These are phyloP conservation scores for Lasioglossum leucozonium DNA, from an alignment of 2,888 invertebrate species.

Conservation along the genomic window DNA sequence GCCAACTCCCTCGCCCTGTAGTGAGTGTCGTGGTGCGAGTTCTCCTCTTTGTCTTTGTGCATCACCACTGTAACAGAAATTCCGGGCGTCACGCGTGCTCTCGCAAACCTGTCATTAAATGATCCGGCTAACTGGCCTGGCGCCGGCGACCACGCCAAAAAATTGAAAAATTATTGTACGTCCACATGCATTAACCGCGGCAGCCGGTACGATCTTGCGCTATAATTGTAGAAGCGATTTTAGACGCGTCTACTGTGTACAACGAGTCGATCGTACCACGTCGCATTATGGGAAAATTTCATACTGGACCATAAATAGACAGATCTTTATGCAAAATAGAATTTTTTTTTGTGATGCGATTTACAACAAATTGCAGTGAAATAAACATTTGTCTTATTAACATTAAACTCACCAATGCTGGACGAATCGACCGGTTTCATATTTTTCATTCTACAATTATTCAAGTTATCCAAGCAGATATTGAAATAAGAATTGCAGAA, in stretches of 20 bases:
- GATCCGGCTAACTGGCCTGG: not conserved
- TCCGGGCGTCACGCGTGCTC: not conserved
- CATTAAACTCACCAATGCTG: too few relatives aligned
- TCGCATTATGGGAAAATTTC: not conserved
- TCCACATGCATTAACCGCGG: not conserved
- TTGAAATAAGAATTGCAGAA: too few relatives aligned
- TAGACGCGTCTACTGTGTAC: too few relatives aligned
- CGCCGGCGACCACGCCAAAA: not conserved
- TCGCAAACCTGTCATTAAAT: not conserved
- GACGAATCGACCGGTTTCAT: too few relatives aligned
- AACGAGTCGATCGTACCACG: not conserved
- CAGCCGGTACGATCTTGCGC: not conserved
- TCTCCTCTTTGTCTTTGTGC: slow-evolving; percentile 96
- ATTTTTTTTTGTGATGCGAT: too few relatives aligned
- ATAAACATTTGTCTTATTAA: too few relatives aligned
- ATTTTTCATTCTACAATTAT: too few relatives aligned
- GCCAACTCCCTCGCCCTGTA: slow-evolving; percentile 90
- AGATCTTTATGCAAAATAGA: too few relatives aligned
- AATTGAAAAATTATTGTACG: not conserved
- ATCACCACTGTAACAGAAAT: slow-evolving; percentile 92
- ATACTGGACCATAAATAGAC: too few relatives aligned
- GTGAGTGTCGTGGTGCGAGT: slow-evolving; percentile 87
- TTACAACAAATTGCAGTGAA: too few relatives aligned
- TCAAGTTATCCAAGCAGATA: too few relatives aligned
- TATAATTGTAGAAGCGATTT: too few relatives aligned